Base-by-base conservation (phyloP, 2,888 invertebrate species). In the Troglohyphantes excavatus region DNA sequence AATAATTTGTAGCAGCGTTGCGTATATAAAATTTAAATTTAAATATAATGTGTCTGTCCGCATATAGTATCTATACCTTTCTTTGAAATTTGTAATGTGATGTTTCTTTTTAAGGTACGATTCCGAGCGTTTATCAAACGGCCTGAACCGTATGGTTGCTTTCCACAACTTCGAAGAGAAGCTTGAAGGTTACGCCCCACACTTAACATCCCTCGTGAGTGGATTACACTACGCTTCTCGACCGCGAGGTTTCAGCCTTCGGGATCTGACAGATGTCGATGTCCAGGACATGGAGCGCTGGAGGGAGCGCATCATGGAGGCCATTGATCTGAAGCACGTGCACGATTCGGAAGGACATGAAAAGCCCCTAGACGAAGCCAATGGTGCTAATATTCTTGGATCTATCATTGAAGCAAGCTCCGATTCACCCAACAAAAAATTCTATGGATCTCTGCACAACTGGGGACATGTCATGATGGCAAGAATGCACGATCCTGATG, bases 401-500 rank as follows among this genome's bases (percentile, higher is more conserved):
- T 96, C 97, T 93, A 95, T 97, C 92, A 94, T 97, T 93, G 97
- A 97, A 61, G 81, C 87, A 65, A 79, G 46, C 72, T 91, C 53
- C 65, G 82, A 95, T 91, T 95, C 96, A 26, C 76, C 82, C 46
- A 91, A 92, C 90, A 91, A 73, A 19, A 91, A 85, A 21, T 93
- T 92, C 89, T 93, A 93, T 79, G 97, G 97, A 0, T 96, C 97
- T 93, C 92, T 97, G 46, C 97, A 97, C 94, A 97, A 97, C 93
- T 95, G 96, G 94, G 97, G 97, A 0, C 97, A 97, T 92, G 95
- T 96, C 5, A 95, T 96, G 93, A 95, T 97, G 91, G 95, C 96
- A 0, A 96, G 95, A 93, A 94, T 95, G 3, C 97, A 97, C 92
- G 97, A 97, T 93, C 97, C 97, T 0, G 96, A 97, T 93, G 95